Percentiles rank a stretch among this genome's conserved stretches.
phyloP scores from a whole-genome alignment of 2,888 invertebrate species.

The Cataglyphis rosenhaueri region DNA sequence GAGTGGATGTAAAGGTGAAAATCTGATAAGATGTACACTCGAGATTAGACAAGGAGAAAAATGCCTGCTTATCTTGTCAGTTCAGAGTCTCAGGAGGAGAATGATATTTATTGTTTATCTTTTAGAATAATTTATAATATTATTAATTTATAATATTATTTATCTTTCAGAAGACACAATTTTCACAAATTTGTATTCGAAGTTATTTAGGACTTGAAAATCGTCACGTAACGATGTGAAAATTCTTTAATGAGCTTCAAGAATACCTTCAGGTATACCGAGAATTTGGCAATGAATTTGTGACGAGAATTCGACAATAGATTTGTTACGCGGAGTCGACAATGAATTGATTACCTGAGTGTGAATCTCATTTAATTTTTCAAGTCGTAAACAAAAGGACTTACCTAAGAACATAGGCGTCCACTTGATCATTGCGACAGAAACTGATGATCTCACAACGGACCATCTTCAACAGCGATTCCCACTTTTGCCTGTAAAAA shows the following conservation, averaged over 20 bases:
- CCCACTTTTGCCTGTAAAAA: conserved; percentile 92
- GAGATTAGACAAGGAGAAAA: background rate
- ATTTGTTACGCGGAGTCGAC: background rate
- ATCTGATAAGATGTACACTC: background rate
- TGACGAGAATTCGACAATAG: background rate
- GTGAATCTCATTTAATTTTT: background rate
- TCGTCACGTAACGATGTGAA: background rate
- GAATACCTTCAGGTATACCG: background rate
- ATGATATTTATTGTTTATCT: background rate
- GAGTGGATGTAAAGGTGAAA: background rate
- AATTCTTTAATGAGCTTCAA: background rate
- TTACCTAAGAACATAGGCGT: conserved; percentile 98
- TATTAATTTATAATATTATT: no score
- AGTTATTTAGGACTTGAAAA: background rate
- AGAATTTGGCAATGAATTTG: background rate
- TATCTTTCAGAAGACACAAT: background rate
- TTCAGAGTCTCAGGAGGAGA: background rate
- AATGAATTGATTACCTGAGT: background rate
- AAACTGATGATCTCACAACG: conserved; percentile 98
- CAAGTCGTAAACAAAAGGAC: background rate
- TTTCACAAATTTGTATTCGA: background rate
- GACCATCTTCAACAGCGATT: conserved; percentile 94
- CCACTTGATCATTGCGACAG: conserved; percentile 94
- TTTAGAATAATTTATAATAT: background rate
- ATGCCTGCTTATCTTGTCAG: background rate